Evolutionary conservation across 2,113 vertebrate species (phyloP), one percentile per base, ranked within the genome.

Genomic region (Athene cunicularia): DNA sequence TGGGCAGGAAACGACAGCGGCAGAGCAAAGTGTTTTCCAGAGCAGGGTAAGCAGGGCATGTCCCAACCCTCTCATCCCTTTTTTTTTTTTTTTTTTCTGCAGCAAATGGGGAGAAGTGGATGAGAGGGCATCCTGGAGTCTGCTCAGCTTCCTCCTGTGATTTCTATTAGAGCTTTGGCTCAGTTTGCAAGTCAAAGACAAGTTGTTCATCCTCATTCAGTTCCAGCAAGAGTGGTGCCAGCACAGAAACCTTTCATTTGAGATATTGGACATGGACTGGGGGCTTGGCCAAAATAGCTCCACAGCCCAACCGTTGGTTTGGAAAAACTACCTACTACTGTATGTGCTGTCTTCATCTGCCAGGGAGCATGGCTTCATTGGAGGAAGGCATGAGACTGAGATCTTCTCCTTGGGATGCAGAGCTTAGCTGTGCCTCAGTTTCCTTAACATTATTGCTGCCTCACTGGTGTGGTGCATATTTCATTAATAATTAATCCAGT

Each of bases 201-300:
- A 70, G 22, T 28, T 73, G 27, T 33, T 68, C 70, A 7, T 77
- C 79, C 80, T 72, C 0, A 0, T 26, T 67, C 53, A 11, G 17
- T 12, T 71, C 41, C 67, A 90, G 80, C 71, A 87, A 49, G 43
- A 92, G 60, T 0, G 0, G 39, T 33, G 43, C 37, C 64, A 88
- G 73, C 66, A 10, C 24, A 35, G 39, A 41, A 64, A 64, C 12
- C 18, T 88, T 86, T 76, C 58, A 41, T 80, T 77, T 23, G 45
- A 81, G 14, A 24, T 6, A 5, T 21, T 0, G 0, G 41, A 39
- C 20, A 8, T 0, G 6, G 58, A 10, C 43, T 70, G 26, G 41
- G 24, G 52, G n/a, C 53, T 82, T 5, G 9, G 43, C 50, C 50
- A 88, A 60, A 68, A 30, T 21, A 45, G 15, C 27, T 70, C 39